Base-by-base conservation (phyloP, 2,113 vertebrate genomes). In the Butastur rufipennis region DNA sequence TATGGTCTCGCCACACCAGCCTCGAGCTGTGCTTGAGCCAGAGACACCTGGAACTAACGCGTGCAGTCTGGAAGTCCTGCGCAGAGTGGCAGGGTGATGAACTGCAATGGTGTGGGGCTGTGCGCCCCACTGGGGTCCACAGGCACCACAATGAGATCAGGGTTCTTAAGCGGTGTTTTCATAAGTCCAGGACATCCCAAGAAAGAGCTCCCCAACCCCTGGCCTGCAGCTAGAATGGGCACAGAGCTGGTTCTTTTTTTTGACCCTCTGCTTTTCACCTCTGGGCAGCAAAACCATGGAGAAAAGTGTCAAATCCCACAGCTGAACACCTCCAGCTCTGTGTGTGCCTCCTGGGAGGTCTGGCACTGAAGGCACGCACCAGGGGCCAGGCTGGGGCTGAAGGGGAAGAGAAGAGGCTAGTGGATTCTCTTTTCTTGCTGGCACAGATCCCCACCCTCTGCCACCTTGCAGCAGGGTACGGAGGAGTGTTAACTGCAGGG, bases 271-370 rank as follows among this genome's bases (percentile, higher is more conserved):
- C 25, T 45, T 83, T 72, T 71, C 58, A 78, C 29, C 12, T 1
- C 0, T 16, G 43, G 7, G 10, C 0, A 2, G 29, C 40, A 61
- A 70, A 77, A 59, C 13, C 7, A 0, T 10, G 40, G 75, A 55
- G 25, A 25, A 78, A 59, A 71, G 16, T 16, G 36, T 62, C 36
- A 63, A 15, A 59, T 32, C n/a, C 29, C 72, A 38, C 22, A 50
- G 42, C 26, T 1, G 2, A 56, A 36, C 31, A 27, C 29, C 43
- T 50, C 56, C 72, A 59, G 25, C 29, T 61, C 38, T 13, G 5
- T 22, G 17, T 13, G 42, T 43, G 36, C 27, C 23, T 40, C 55
- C 31, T 10, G 40, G 34, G 20, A 42, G 61, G 42, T 61, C 73
- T 78, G 70, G 40, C 36, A 52, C 43, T 0, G 4, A 36, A 74